Evolutionary conservation across 92 coral and sea anemone species (phyloP), one percentile per base, ranked within the genome.

Genomic region (Muricea muricata): DNA sequence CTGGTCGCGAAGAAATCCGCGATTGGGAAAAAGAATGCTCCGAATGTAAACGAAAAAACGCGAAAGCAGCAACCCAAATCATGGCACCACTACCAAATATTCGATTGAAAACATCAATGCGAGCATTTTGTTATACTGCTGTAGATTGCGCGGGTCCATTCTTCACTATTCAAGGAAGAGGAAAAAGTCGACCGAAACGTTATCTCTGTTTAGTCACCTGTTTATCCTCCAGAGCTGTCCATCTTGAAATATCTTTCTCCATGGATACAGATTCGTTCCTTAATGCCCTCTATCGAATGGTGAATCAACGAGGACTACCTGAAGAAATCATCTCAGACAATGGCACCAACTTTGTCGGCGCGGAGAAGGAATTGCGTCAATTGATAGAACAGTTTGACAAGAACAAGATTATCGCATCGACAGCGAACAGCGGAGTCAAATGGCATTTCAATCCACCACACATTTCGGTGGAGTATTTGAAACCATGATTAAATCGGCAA

Each of bases 381-480:
- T 68, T 91, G 28, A 79, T 91, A 39, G 55, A 85, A 32, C 87
- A 80, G 65, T 72, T 91, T 26, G 91, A 91, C 15, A 26, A 40
- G 26, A 83, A 75, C 79, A 85, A 56, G 63, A 81, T 90, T 26
- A 32, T 71, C 42, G 79, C 68, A 7, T 82, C 85, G 26, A 86
- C 93, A 31, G 90, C 87, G 7, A 77, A n/a, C n/a, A n/a, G n/a
- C n/a, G n/a, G n/a, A n/a, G n/a, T n/a, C n/a, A n/a, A n/a, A n/a
- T n/a, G n/a, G 92, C 65, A 57, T 33, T 89, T 89, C n/a, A 88
- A 91, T 34, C 92, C 92, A 18, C 90, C 90, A 4, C 92, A n/a
- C 89, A 89, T 37, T 89, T 91, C 71, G 79, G 84, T 54, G 93
- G 93, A 17, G 87, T 31, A n/a, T n/a, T n/a, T n/a, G n/a, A n/a